Percentiles rank a stretch among this genome's conserved stretches.
Conservation (phyloP, 2,797 vertebrate species). For the Limosa lapponica region DNA sequence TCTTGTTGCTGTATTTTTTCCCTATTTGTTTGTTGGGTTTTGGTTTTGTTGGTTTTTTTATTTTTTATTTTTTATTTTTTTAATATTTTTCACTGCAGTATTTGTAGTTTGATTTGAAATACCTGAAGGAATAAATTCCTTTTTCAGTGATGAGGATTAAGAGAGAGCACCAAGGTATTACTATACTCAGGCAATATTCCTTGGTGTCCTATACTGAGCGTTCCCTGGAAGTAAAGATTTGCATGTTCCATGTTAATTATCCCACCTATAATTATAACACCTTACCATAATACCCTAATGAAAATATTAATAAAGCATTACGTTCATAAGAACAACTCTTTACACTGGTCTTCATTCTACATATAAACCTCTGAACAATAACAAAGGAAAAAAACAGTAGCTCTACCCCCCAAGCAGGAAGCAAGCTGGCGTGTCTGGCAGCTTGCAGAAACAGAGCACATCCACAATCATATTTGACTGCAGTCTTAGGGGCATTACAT, state of each 20-base stretch:
- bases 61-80: no score
- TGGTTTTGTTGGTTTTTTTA: no score
- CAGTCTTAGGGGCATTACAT: neutral
- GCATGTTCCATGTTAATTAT: neutral
- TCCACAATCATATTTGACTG: neutral
- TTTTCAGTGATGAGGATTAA: neutral
- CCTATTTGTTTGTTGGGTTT: neutral
- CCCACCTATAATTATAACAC: neutral
- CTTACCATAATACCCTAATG: neutral
- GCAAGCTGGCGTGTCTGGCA: neutral
- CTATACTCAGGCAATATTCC: neutral
- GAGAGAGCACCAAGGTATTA: neutral
- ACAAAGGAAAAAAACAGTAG: accelerated
- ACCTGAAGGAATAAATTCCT: neutral
- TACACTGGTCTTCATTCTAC: neutral
- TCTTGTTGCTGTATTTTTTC: neutral
- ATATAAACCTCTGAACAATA: neutral
- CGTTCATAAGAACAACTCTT: neutral
- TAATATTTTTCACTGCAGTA: neutral
- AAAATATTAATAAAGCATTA: neutral
- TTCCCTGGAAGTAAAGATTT: constrained; percentile 3
- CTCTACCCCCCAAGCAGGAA: neutral
- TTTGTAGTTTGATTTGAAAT: neutral
- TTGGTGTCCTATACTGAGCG: neutral
- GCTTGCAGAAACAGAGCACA: neutral